Conservation (phyloP, 2,113 vertebrate species). For the Empidonax traillii region DNA sequence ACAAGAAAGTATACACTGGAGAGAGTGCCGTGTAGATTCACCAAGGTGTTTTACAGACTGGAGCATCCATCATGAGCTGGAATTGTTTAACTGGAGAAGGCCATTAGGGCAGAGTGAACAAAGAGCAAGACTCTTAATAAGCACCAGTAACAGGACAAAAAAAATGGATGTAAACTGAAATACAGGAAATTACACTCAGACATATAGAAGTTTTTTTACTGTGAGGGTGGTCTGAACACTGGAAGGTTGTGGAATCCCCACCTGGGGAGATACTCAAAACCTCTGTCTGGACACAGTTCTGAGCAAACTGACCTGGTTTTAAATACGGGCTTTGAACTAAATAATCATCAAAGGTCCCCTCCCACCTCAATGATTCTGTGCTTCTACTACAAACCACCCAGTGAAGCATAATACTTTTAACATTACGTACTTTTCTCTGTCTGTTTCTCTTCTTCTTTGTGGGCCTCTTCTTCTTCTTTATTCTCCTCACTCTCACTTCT, state of each 20-base stretch:
- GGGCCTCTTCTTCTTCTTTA: slow-evolving; percentile 44
- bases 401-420: not conserved
- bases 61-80: not conserved
- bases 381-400: not conserved
- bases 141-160: not conserved
- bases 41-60: not conserved
- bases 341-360: not conserved
- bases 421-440: slow-evolving; percentile 69
- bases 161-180: not conserved
- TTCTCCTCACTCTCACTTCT: slow-evolving; percentile 27
- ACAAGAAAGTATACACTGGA: not conserved
- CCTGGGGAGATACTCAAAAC: not conserved
- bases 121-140: not conserved
- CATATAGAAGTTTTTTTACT: not conserved
- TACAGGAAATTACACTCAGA: not conserved
- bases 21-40: not conserved
- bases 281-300: not conserved
- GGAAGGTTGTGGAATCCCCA: not conserved
- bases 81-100: not conserved
- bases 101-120: not conserved
- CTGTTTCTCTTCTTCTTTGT: slow-evolving; percentile 62
- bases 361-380: not conserved
- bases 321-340: not conserved
- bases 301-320: not conserved
- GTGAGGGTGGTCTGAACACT: not conserved